Percentiles rank a stretch among this genome's conserved stretches.
These are phyloP conservation scores for Dunckerocampus dactyliophorus DNA, from an alignment of 2,113 vertebrate genomes.

Conservation along the genomic window DNA sequence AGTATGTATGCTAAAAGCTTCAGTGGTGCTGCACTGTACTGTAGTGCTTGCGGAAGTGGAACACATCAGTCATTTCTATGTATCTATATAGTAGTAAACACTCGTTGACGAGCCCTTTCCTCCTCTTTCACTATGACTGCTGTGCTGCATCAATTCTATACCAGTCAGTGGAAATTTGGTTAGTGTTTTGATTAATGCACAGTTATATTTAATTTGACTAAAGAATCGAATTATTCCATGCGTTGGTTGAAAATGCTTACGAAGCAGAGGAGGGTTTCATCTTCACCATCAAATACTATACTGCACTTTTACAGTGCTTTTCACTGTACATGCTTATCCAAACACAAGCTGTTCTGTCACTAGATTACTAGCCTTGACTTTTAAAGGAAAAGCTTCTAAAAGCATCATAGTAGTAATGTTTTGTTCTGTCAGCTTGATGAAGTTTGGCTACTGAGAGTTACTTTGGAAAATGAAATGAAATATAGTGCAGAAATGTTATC, in stretches of 20 bases:
- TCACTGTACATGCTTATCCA: too few relatives aligned
- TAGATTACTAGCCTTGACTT: too few relatives aligned
- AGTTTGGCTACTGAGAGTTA: too few relatives aligned
- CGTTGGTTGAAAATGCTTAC: background rate
- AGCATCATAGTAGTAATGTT: too few relatives aligned
- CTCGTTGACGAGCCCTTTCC: conserved; percentile 35
- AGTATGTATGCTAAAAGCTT: conserved; percentile 1
- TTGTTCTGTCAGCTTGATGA: too few relatives aligned
- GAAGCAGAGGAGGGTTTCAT: background rate
- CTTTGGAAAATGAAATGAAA: too few relatives aligned
- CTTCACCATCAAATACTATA: background rate
- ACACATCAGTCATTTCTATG: conserved; percentile 40
- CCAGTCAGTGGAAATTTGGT: conserved; percentile 9
- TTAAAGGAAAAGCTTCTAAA: too few relatives aligned
- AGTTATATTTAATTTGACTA: background rate
- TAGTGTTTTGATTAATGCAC: background rate
- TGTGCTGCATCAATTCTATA: conserved; percentile 2
- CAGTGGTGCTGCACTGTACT: background rate
- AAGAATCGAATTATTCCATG: background rate
- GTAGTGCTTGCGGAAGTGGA: conserved; percentile 23
- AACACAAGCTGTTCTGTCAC: too few relatives aligned
- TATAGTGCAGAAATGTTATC: too few relatives aligned
- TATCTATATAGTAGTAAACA: conserved; percentile 33
- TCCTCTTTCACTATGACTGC: conserved; percentile 56
- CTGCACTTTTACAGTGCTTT: background rate